Percentiles rank a stretch among this genome's conserved stretches.
phyloP scores from a whole-genome alignment of 2,113 vertebrate species.

The Dipodomys ordii region DNA sequence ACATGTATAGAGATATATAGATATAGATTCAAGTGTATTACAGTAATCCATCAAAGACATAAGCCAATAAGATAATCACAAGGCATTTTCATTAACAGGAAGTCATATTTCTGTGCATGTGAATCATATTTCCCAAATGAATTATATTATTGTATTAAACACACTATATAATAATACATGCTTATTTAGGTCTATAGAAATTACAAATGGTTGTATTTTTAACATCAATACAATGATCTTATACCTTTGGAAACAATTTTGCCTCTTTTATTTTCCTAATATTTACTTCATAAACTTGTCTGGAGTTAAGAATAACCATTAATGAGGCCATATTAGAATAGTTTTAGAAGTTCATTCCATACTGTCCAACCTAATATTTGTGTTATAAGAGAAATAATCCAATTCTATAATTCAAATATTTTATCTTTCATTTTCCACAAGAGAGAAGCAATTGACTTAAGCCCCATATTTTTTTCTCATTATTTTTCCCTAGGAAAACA shows the following conservation, averaged over 20 bases:
- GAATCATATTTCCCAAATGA: background rate
- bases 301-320: background rate
- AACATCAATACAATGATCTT: background rate
- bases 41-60: background rate
- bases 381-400: background rate
- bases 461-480: background rate
- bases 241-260: background rate
- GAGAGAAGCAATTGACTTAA: background rate
- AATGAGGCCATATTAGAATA: background rate
- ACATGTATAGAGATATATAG: too few species aligned
- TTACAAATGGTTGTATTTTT: background rate
- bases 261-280: slow-evolving; percentile 8
- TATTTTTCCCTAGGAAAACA: background rate
- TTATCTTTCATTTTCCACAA: background rate
- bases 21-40: too few species aligned
- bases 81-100: background rate
- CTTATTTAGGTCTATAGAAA: background rate
- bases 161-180: background rate
- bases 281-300: background rate
- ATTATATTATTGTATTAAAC: background rate
- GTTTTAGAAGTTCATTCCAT: background rate
- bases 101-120: background rate
- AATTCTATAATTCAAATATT: background rate
- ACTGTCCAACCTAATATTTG: background rate
- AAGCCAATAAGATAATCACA: background rate